Percentiles rank a stretch among this genome's conserved stretches.
These are phyloP conservation scores for Grammatotria lemairii DNA, from an alignment of 2,113 vertebrate species.

Conservation along the genomic window DNA sequence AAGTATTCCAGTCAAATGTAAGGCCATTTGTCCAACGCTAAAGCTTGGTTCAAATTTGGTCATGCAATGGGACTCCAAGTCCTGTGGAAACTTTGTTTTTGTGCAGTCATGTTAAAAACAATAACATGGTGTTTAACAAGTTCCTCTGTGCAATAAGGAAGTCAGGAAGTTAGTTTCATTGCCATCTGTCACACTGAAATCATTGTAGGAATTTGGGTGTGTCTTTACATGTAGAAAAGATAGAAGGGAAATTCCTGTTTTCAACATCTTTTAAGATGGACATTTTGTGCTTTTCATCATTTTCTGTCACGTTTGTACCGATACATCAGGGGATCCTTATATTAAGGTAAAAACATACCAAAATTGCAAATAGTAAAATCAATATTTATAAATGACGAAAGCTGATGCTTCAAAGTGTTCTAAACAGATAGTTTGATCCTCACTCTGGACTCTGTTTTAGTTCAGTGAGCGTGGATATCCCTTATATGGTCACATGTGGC, in stretches of 20 bases:
- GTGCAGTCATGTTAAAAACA: background rate
- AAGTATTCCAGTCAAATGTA: background rate
- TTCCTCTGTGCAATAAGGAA: background rate
- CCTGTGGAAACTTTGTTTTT: background rate
- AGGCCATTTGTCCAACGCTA: background rate
- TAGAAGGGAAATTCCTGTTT: background rate
- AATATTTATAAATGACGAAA: fast-evolving
- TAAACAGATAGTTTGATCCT: background rate
- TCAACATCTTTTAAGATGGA: background rate
- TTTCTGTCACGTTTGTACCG: fast-evolving
- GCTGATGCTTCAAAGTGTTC: background rate
- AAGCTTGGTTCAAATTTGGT: background rate
- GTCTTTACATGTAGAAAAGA: background rate
- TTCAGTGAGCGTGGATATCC: fast-evolving
- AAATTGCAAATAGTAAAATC: fast-evolving
- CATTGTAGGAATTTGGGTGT: background rate
- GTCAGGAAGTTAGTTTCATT: background rate
- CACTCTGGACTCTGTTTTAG: background rate
- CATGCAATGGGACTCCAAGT: background rate
- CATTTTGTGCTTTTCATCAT: background rate
- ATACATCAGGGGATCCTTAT: background rate
- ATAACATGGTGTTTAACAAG: background rate
- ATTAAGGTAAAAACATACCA: background rate
- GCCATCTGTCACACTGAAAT: background rate
- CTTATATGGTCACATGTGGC: background rate